Base-by-base conservation (phyloP, 2,888 invertebrate species). In the Troilus luridus region DNA sequence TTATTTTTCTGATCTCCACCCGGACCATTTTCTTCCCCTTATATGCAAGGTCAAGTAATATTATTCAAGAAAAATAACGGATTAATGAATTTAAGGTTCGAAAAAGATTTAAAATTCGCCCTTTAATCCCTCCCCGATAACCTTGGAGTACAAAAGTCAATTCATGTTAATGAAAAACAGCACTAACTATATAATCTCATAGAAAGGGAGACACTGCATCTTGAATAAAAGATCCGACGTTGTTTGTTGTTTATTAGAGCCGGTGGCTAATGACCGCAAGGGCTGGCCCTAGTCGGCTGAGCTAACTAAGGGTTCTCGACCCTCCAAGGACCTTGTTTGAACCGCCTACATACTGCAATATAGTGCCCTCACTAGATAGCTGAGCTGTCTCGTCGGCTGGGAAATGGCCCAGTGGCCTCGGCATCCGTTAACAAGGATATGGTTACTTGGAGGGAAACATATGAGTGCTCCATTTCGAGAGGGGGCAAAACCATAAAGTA, bases 241-340 rank as follows among this genome's bases (percentile, higher is more conserved):
- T 67, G 67, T 67, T 67, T 67, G 67, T 24, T 67, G 67, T 67
- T 67, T 67, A 67, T 67, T 67, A 67, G 67, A 1, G 12, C 12
- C 67, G 7, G 67, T 41, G 8, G 24, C 67, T 67, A 67, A 67
- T 67, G 67, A 67, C 67, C 67, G 14, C 0, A 24, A 24, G 5
- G 24, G 14, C 67, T 12, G 14, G 14, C 67, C 14, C n/a, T n/a
- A n/a, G n/a, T n/a, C 8, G 64, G 24, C 24, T 12, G 24, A 24
- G 14, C 67, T 67, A 67, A 67, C 67, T 67, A 67, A 67, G 67
- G 67, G 24, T 24, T 24, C 67, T 24, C n/a, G 10, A 0, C 10
- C 67, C 67, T 67, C 67, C 67, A 67, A 67, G 67, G 67, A 67
- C 67, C 67, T 67, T 67, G 67, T 67, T 67, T 67, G 24, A 10